Conservation (phyloP, 2,888 invertebrate species). For the Drosophila putrida region DNA sequence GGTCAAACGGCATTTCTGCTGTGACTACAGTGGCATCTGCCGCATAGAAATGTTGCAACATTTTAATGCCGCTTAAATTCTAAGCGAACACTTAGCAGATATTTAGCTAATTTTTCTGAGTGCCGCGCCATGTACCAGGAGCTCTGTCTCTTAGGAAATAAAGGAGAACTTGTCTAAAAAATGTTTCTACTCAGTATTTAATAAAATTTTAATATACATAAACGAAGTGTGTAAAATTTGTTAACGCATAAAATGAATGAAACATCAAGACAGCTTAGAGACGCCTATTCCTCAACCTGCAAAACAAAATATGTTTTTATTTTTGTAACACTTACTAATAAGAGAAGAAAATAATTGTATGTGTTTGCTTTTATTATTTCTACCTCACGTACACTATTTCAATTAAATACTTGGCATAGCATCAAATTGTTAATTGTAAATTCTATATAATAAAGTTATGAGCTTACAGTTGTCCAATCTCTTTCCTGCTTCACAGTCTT, state of each 20-base stretch:
- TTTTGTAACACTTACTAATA: neutral
- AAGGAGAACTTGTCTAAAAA: neutral
- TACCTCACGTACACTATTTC: constrained; percentile 11
- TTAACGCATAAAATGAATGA: no score
- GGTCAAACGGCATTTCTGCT: constrained; percentile 67
- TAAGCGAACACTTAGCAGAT: constrained; percentile 54
- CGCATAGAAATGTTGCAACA: constrained; percentile 44
- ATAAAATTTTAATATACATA: no score
- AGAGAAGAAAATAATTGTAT: neutral
- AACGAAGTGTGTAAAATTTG: no score
- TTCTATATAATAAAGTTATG: constrained; percentile 83
- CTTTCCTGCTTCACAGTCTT: constrained; percentile 22
- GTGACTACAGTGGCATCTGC: constrained; percentile 34
- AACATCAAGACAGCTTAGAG: no score
- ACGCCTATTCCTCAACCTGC: no score
- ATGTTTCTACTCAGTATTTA: no score
- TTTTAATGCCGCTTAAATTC: constrained; percentile 58
- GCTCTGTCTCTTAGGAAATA: constrained; percentile 10
- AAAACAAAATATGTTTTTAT: no score
- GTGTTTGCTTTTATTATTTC: neutral
- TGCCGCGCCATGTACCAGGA: constrained; percentile 20
- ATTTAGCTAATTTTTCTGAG: constrained; percentile 61
- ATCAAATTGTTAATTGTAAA: constrained; percentile 82
- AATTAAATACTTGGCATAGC: constrained; percentile 60
- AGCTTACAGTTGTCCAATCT: constrained; percentile 56